A percentile compares a stretch with the other conserved stretches of the same genome.
Evolutionary conservation across 2,888 invertebrate genomes (phyloP).

Genomic region (Junonia oenone): DNA sequence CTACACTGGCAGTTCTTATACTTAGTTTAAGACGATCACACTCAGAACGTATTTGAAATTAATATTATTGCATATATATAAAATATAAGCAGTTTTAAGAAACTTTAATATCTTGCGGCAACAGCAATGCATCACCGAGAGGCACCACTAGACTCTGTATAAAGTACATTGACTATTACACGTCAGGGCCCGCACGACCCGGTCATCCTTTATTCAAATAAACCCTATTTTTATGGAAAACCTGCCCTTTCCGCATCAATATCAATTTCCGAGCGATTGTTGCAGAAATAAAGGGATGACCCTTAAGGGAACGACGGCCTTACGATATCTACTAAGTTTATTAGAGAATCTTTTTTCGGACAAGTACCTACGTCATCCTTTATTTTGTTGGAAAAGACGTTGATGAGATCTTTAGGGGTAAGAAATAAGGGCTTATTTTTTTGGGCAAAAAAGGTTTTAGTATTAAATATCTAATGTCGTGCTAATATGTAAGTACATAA

Average conservation of each 20-base stretch:
- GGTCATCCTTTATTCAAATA: constrained; percentile 79
- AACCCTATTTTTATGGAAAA: constrained; percentile 80
- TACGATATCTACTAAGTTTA: constrained; percentile 69
- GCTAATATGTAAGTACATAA: no score
- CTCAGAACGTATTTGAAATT: no score
- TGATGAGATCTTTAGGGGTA: constrained; percentile 14
- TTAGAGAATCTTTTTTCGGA: constrained; percentile 60
- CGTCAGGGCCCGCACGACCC: constrained; percentile 59
- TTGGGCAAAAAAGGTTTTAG: no score
- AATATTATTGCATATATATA: no score
- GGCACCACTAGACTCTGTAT: constrained; percentile 56
- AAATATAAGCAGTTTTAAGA: neutral
- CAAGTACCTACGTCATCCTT: constrained; percentile 36
- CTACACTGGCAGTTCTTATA: no score
- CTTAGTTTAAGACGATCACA: no score
- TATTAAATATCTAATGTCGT: no score
- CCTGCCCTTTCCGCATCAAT: constrained; percentile 78
- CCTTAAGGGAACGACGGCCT: constrained; percentile 65
- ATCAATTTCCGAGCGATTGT: constrained; percentile 79
- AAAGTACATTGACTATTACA: constrained; percentile 59
- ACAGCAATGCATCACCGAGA: constrained; percentile 24
- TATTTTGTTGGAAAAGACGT: constrained; percentile 30
- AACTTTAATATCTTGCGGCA: neutral
- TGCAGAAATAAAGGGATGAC: constrained; percentile 79
- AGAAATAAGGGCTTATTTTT: neutral